A percentile compares a stretch with the other conserved stretches of the same genome.
These are phyloP conservation scores for Xestia ashworthii DNA, from an alignment of 2,888 invertebrate genomes.

Conservation along the genomic window DNA sequence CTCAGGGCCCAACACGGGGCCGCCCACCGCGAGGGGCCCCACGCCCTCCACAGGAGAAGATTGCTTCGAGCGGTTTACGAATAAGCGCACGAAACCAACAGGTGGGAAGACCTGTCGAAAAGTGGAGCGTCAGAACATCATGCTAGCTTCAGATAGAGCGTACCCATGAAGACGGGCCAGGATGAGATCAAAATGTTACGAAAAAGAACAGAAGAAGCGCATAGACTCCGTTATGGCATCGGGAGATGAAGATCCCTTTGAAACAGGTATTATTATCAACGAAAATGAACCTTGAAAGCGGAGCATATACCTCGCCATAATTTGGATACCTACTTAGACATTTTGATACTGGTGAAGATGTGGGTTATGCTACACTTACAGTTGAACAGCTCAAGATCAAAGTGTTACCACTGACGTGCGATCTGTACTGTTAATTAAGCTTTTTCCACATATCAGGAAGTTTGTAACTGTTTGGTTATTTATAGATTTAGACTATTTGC, in stretches of 20 bases:
- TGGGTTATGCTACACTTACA: slow-evolving; percentile 10
- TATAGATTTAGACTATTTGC: not conserved
- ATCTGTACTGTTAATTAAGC: not conserved
- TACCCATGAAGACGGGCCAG: not conserved
- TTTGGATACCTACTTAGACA: slow-evolving; percentile 9
- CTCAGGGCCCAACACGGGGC: slow-evolving; percentile 50
- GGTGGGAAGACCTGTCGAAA: slow-evolving; percentile 46
- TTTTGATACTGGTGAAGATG: slow-evolving; percentile 7
- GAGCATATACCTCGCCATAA: not conserved
- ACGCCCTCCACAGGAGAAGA: slow-evolving; percentile 57
- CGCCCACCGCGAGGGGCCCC: slow-evolving; percentile 57
- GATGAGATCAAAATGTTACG: slow-evolving; percentile 22
- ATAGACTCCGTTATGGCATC: not conserved
- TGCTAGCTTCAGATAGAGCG: slow-evolving; percentile 13
- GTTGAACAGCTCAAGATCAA: not conserved
- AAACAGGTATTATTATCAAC: slow-evolving; percentile 3
- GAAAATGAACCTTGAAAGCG: not conserved
- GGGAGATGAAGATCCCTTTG: slow-evolving; percentile 15
- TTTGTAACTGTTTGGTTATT: not conserved
- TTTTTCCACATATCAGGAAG: not conserved
- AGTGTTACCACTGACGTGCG: not conserved
- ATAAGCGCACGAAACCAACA: slow-evolving; percentile 19
- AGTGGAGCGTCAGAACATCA: slow-evolving; percentile 31
- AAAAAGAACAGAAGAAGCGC: slow-evolving; percentile 21
- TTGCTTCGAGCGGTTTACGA: slow-evolving; percentile 36